Percentiles rank a stretch among this genome's conserved stretches.
Conservation (phyloP, 2,888 invertebrate species). For the Cephus nigrinus region DNA sequence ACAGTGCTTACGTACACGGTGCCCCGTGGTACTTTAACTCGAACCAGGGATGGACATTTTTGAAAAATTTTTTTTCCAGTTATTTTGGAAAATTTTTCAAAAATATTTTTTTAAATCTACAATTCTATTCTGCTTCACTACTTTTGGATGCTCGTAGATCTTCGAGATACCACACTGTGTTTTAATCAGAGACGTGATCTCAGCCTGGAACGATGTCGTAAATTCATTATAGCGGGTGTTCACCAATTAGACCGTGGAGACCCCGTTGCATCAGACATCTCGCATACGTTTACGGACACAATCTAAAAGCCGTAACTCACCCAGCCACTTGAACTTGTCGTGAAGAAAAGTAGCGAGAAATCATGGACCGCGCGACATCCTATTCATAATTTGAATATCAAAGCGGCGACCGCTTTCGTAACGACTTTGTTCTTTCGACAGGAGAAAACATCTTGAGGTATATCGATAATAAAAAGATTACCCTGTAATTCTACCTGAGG, state of each 20-base stretch:
- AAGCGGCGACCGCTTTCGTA: background rate
- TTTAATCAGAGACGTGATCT: slow-evolving; percentile 4
- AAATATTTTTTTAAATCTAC: background rate
- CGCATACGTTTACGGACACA: slow-evolving; percentile 10
- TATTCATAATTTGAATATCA: background rate
- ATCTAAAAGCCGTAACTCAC: slow-evolving; percentile 33
- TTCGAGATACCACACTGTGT: background rate
- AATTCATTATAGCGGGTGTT: slow-evolving; percentile 34
- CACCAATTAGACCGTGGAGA: slow-evolving; percentile 26
- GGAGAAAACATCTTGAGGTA: background rate
- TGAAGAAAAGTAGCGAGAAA: slow-evolving; percentile 1
- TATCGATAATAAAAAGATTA: background rate
- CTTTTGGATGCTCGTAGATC: background rate
- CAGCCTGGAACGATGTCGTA: slow-evolving; percentile 24
- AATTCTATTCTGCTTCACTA: background rate
- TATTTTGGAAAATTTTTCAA: background rate
- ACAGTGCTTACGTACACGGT: background rate
- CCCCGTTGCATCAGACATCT: slow-evolving; percentile 18
- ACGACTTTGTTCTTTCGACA: background rate
- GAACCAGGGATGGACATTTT: background rate
- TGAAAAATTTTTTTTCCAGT: background rate
- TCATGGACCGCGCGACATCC: background rate
- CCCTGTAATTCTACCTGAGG: background rate
- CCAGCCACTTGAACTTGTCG: slow-evolving; percentile 33
- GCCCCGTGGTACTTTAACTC: background rate